Percentiles rank a stretch among this genome's conserved stretches.
These are phyloP conservation scores for Gymnocephalus cernua DNA, from an alignment of 2,113 vertebrate species.

Conservation along the genomic window DNA sequence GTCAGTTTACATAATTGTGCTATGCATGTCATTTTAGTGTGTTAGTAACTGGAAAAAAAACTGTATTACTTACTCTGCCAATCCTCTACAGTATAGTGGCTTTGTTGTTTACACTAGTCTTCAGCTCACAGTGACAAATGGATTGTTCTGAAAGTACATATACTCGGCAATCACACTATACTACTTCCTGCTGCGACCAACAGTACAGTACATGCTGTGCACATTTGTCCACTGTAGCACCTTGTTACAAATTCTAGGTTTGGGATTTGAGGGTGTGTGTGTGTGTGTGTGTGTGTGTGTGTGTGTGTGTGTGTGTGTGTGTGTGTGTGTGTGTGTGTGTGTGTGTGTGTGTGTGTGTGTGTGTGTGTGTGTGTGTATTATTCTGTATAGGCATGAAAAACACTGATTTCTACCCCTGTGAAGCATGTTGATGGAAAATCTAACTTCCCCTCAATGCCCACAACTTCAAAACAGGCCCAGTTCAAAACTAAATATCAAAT, in stretches of 20 bases:
- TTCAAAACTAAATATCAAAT: constrained; percentile 40
- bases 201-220: constrained; percentile 25
- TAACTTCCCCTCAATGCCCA: constrained; percentile 37
- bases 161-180: constrained; percentile 19
- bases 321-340: background rate
- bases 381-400: constrained; percentile 29
- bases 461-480: constrained; percentile 14
- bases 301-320: background rate
- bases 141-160: constrained; percentile 26
- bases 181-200: constrained; percentile 25
- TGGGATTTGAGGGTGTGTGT: constrained; percentile 15
- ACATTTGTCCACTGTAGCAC: constrained; percentile 31
- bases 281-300: constrained; percentile 11
- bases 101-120: constrained; percentile 5
- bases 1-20: no score
- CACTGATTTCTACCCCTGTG: constrained; percentile 41
- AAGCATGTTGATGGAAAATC: constrained; percentile 52
- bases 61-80: background rate
- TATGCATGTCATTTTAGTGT: no score
- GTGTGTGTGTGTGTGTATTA: background rate
- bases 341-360: background rate
- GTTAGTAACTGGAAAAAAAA: no score
- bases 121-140: constrained; percentile 39
- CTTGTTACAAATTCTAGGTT: constrained; percentile 31
- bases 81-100: background rate